These are phyloP conservation scores for Pseudorectes ferrugineus DNA, from an alignment of 2,113 vertebrate species.

Conservation along the genomic window DNA sequence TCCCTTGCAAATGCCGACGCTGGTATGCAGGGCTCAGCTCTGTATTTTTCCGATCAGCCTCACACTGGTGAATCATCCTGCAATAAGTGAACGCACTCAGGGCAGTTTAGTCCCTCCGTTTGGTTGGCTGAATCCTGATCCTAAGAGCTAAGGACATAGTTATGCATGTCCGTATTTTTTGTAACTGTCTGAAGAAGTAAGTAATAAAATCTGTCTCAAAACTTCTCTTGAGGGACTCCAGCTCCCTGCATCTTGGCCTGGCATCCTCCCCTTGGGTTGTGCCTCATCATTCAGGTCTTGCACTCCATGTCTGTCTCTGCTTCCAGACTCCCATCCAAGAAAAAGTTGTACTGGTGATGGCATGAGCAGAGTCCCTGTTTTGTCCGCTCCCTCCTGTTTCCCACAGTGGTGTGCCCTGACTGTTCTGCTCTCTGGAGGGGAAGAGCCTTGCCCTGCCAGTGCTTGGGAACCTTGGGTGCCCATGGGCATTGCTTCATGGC, in stretches of 20 bases:
- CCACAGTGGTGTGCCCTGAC: no score
- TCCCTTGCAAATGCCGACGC: neutral
- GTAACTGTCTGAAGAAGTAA: neutral
- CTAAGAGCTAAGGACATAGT: rapidly evolving
- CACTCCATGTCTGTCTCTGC: neutral
- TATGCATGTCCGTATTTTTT: neutral
- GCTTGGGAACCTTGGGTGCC: neutral
- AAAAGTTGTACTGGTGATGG: rapidly evolving
- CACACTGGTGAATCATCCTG: neutral
- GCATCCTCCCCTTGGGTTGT: neutral
- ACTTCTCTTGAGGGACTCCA: neutral
- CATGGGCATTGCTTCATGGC: rapidly evolving
- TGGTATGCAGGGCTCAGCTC: neutral
- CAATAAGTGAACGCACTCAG: neutral
- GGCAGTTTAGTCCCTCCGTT: neutral
- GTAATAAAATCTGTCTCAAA: neutral
- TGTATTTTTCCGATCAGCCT: neutral
- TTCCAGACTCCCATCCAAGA: neutral
- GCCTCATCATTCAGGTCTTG: neutral
- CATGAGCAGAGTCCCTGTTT: neutral
- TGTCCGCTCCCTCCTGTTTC: neutral
- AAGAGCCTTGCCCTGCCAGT: neutral
- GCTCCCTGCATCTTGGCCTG: neutral
- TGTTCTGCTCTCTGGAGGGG: neutral
- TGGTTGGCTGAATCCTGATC: neutral